Base-by-base conservation (phyloP, 2,113 vertebrate genomes). In the Clarias magur region DNA sequence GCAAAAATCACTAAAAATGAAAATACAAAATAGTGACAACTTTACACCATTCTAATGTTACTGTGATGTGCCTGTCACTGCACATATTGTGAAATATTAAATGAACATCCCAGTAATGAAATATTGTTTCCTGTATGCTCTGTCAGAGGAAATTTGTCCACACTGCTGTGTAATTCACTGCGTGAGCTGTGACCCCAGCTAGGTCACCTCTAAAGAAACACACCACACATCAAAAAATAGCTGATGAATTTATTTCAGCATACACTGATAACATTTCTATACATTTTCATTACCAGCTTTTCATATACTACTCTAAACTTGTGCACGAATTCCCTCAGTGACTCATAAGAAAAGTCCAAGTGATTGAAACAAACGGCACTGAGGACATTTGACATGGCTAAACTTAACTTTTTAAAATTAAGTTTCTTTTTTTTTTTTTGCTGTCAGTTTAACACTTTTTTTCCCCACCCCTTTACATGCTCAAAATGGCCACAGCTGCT, bases 401-500 rank as follows among this genome's bases (percentile, higher is more conserved):
- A 60, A 60, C n/a, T n/a, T n/a, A 7, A 38, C 23, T 75, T 15
- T 59, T 85, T 23, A 89, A 76, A 86, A 48, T 79, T 12, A 25
- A 23, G 2, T 3, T 54, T n/a, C n/a, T 27, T 63, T 4, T 59
- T 85, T 65, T 59, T 42, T 60, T 67, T 70, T 65, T 34, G n/a
- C 59, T 80, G 48, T 76, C 73, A 68, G 21, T 57, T 23, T 85
- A 87, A 88, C 70, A 72, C 85, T 60, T 4, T 75, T 68, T 23
- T 57, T 27, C 59, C 34, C 48, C 27, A 72, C 3, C 12, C 16
- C 34, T 70, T 86, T 42, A 38, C 60, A 67, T 19, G 48, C 63
- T n/a, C 19, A 34, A 82, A 84, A 82, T 83, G 62, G 80, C n/a
- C 82, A 88, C 84, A 83, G 88, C 90, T 91, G 90, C 90, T 92